Evolutionary conservation across 2,113 vertebrate genomes (phyloP), one percentile per base, ranked within the genome.

Genomic region (Columba janthina): DNA sequence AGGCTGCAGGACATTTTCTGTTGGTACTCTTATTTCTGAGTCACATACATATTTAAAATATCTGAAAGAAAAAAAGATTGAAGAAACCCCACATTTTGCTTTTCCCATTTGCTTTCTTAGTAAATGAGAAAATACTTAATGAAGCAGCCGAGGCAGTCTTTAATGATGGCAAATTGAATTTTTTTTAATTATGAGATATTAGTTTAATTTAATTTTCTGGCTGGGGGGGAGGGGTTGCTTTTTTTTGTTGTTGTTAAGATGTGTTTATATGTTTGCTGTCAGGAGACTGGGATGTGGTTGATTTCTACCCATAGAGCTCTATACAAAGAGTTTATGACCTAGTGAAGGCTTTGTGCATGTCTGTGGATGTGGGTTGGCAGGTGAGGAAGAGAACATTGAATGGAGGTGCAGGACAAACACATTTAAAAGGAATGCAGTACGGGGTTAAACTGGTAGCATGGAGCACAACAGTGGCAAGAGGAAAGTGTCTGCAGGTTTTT

Each of bases 321-420:
- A 54, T 25, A 17, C 38, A 65, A 61, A 71, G 15, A 38, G 40
- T 62, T 86, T 31, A 53, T 31, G 66, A 91, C 42, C 42, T 57
- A 15, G 20, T 17, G 48, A 54, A 50, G 70, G n/a, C 31, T 87
- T 80, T 2, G 3, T 71, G 32, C 15, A 2, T 10, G 8, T 21
- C 64, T 81, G 24, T 40, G 31, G 46, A n/a, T 26, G 9, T 24
- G 36, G 13, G 31, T n/a, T 0, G 0, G 13, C 5, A 51, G 36
- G 32, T 11, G 26, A 64, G 42, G 36, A 65, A 48, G 11, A 65
- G 19, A 46, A 42, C 17, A 42, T 15, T 58, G 16, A 57, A 36
- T 8, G 17, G 57, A 86, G 62, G 14, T 58, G 28, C 13, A 50
- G 53, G 58, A 56, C 36, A 85, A 69, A 34, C 7, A n/a, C 5